Base-by-base conservation (phyloP, 2,888 invertebrate genomes). In the Chironomus tentans region DNA sequence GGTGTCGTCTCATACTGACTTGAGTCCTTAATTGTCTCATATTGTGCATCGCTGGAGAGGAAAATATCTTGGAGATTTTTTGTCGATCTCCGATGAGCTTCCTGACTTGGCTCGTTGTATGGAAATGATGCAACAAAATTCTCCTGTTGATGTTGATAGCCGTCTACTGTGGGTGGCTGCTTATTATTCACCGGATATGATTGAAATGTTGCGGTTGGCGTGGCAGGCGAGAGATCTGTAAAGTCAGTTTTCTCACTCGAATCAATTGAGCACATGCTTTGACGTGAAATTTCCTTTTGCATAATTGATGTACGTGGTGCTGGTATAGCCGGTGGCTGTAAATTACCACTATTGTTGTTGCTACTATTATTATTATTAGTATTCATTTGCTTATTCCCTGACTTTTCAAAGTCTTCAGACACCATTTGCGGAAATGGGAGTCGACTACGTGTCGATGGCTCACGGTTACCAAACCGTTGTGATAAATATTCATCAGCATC, bases 401-500 rank as follows among this genome's bases (percentile, higher is more conserved):
- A 68, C 21, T 74, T 65, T 12, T 74, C 82, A 70, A 84, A 83
- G 68, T 84, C 84, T 76, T 86, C 85, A 3, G 81, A 79, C 77
- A 81, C 80, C 10, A 85, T 83, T 77, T 87, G 82, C 5, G 87
- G 86, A 78, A 87, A 86, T 3, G 87, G 87, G 79, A 88, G 81
- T 56, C 89, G 84, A 78, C 88, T 88, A 70, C 88, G 83, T 71
- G 87, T 86, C 0, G 88, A 88, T 80, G 87, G 84, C 78, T 88
- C 88, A 10, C 88, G 83, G 69, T 87, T 86, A 0, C 86, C 86
- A 79, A 87, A 84, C 12, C 88, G 83, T 78, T 87, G 86, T 0
- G 87, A 85, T 77, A 88, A 80, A 80, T 88, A 88, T 78, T 88
- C 88, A 80, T 88, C 87, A 77, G 86, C 87, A 78, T 86, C 80